These are phyloP conservation scores for Silvanus unidentatus DNA, from an alignment of 2,888 invertebrate genomes.

Conservation along the genomic window DNA sequence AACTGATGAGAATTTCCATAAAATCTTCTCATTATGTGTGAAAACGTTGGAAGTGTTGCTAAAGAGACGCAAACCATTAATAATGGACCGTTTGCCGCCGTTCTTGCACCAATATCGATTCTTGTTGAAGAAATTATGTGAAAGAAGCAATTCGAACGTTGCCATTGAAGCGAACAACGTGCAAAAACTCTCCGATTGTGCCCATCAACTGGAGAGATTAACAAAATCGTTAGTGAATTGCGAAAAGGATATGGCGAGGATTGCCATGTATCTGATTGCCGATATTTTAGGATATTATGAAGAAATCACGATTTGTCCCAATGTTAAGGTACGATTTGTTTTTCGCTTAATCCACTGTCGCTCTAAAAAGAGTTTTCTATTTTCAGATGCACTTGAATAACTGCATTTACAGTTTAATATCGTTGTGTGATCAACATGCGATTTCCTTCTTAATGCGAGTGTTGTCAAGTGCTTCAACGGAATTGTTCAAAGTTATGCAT, in stretches of 20 bases:
- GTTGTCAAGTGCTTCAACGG: constrained; percentile 45
- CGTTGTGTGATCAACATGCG: constrained; percentile 46
- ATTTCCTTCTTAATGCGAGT: constrained; percentile 44
- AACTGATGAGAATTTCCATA: constrained; percentile 24
- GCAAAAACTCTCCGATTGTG: constrained; percentile 35
- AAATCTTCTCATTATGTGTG: constrained; percentile 25
- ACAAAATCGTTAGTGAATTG: constrained; percentile 36
- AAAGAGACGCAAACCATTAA: constrained; percentile 34
- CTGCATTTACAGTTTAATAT: constrained; percentile 45
- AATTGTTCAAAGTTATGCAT: constrained; percentile 47
- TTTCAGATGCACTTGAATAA: constrained; percentile 47
- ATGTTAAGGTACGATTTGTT: constrained; percentile 42
- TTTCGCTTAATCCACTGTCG: too few relatives aligned
- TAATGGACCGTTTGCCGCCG: constrained; percentile 40
- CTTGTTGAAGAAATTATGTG: constrained; percentile 33
- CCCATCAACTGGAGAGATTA: constrained; percentile 43
- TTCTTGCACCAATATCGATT: constrained; percentile 40
- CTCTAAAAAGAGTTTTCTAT: constrained; percentile 11
- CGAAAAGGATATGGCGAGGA: constrained; percentile 44
- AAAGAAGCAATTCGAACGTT: constrained; percentile 29
- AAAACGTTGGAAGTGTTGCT: constrained; percentile 35
- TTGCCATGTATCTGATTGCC: constrained; percentile 47
- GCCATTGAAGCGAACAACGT: constrained; percentile 18
- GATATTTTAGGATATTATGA: constrained; percentile 48
- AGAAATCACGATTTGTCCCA: constrained; percentile 42